Base-by-base conservation (phyloP, 30 jellyfish, hydroid and myxozoan species). In the Turritopsis dohrnii region DNA sequence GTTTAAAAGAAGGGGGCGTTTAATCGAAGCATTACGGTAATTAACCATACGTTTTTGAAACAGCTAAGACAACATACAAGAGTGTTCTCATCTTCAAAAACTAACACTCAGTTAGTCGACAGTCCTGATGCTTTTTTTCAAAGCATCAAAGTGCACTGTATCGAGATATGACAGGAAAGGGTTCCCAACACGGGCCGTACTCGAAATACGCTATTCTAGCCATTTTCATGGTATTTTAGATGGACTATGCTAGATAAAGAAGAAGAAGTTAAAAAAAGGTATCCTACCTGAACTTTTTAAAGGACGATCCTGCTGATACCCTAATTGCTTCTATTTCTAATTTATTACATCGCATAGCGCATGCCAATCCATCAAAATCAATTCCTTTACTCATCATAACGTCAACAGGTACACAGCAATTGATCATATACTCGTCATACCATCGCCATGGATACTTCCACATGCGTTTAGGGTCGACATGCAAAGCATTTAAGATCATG, bases 391-490 rank as follows among this genome's bases (percentile, higher is more conserved):
- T 69, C 30, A n/a, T 69, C 77, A 69, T 69, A 7, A 21, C 30
- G 0, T 69, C 77, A 23, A 69, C 28, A 53, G 41, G 54, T 0
- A 60, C 74, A 81, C 83, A 81, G 20, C 29, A 23, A n/a, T 54
- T 53, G 1, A 81, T 30, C 84, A 81, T 53, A 22, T 26, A 53
- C 53, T 81, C 88, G 53, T 81, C 84, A 65, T 81, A 81, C 83
- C 83, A 81, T 21, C 88, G 52, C 88, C 88, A 81, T 7, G 65
- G 66, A 65, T 65, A 53, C 24, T 26, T 81, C 88, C 88, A 81
- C 83, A 53, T 26, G 18, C 83, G 83, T 9, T 29, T 60, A 13
- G 88, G 88, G 24, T 81, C 88, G 21, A 81, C 83, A 4, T 23
- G n/a, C 24, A 81, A 29, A 20, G 88, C 54, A 31, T 81, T 81